phyloP scores from a whole-genome alignment of 2,113 vertebrate genomes.

The Diphyllodes magnificus region DNA sequence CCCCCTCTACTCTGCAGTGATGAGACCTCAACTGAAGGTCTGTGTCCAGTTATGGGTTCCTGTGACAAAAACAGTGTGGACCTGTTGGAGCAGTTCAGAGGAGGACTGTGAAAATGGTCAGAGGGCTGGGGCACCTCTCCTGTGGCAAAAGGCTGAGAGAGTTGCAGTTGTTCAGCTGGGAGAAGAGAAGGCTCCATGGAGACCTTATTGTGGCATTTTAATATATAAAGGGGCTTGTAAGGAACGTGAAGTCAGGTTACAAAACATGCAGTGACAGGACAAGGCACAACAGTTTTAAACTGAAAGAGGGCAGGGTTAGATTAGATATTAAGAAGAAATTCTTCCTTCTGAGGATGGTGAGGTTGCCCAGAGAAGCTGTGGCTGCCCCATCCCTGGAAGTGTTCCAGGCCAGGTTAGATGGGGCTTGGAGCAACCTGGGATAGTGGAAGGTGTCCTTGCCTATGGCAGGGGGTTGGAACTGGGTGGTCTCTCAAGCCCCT shows the following conservation, averaged over 20 bases:
- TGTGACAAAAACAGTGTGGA: background rate
- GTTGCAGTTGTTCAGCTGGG: background rate
- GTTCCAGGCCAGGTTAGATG: background rate
- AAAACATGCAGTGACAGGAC: background rate
- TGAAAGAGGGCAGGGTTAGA: background rate
- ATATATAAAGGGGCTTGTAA: background rate
- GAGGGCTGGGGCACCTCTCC: background rate
- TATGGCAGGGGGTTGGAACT: background rate
- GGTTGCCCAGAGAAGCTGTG: background rate
- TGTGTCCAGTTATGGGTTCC: background rate
- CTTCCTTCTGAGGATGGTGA: background rate
- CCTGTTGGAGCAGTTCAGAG: background rate
- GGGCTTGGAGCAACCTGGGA: background rate
- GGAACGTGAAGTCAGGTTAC: background rate
- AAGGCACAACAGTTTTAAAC: background rate
- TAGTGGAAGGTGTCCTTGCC: background rate
- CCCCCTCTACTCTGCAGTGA: background rate
- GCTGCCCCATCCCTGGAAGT: background rate
- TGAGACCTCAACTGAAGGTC: background rate
- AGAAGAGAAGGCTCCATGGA: background rate
- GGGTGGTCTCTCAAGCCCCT: background rate
- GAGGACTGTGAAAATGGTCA: background rate
- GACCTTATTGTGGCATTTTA: background rate
- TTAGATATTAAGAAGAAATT: background rate
- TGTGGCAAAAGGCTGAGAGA: background rate